Evolutionary conservation across 1,140 invertebrate species (phyloP).

Genomic region (Plutomurus gul): DNA sequence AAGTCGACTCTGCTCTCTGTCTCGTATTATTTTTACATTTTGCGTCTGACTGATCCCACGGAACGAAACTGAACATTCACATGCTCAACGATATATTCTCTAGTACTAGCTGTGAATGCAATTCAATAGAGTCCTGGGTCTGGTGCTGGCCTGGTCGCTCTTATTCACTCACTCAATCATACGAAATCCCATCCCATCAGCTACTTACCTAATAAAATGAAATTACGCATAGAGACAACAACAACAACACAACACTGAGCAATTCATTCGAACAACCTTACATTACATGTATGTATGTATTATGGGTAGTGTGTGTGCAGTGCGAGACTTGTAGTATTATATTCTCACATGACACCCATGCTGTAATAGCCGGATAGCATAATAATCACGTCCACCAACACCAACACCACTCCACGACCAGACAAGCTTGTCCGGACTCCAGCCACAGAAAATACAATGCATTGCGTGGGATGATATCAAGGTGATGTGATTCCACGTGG

Average conservation of each 20-base stretch:
- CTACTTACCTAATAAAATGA: slow-evolving; percentile 13
- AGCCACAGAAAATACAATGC: background rate
- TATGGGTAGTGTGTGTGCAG: too few relatives aligned
- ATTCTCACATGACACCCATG: too few relatives aligned
- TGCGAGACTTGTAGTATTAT: too few relatives aligned
- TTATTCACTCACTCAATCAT: background rate
- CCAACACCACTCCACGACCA: background rate
- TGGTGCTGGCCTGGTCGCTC: background rate
- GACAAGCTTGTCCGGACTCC: background rate
- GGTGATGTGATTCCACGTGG: background rate
- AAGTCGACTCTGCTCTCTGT: too few relatives aligned
- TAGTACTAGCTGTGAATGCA: too few relatives aligned
- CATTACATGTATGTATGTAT: background rate
- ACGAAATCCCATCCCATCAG: background rate
- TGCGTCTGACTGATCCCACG: slow-evolving; percentile 6
- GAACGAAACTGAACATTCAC: slow-evolving; percentile 2
- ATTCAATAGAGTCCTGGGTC: too few relatives aligned
- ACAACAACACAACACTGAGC: background rate
- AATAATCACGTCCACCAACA: too few relatives aligned
- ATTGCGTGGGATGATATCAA: slow-evolving; percentile 21
- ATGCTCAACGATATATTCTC: slow-evolving; percentile 18
- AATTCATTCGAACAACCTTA: background rate
- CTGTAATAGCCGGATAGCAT: too few relatives aligned
- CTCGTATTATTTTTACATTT: slow-evolving; percentile 28
- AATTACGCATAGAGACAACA: background rate